Percentiles rank a stretch among this genome's conserved stretches.
Evolutionary conservation across 2,113 vertebrate genomes (phyloP).

Genomic region (Nymphicus hollandicus): DNA sequence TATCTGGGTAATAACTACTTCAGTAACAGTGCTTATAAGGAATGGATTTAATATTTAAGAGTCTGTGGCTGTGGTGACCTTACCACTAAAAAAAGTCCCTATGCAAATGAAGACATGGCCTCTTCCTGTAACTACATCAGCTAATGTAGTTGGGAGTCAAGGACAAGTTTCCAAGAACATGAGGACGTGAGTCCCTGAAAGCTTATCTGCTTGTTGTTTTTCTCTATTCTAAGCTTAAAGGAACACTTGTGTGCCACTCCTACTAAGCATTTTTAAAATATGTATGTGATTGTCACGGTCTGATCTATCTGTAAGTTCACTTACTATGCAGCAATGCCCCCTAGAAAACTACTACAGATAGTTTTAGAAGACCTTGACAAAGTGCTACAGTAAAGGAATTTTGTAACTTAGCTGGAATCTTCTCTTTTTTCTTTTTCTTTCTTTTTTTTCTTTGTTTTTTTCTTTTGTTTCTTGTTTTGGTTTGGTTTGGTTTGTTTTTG

Average conservation of each 20-base stretch:
- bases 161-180: background rate
- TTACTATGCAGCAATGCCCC: background rate
- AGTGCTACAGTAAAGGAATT: background rate
- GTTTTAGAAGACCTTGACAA: background rate
- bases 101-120: background rate
- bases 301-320: background rate
- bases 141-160: background rate
- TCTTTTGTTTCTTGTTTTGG: no score
- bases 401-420: background rate
- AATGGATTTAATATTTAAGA: background rate
- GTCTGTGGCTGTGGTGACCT: background rate
- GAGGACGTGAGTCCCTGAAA: background rate
- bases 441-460: fast-evolving
- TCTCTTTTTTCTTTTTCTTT: background rate
- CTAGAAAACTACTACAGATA: background rate
- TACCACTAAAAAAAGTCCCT: background rate
- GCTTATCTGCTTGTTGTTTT: background rate
- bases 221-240: background rate
- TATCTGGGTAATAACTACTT: background rate
- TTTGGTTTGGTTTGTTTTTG: background rate
- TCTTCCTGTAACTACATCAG: background rate
- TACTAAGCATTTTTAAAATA: background rate
- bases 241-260: background rate
- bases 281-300: background rate
- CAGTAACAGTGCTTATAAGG: background rate